phyloP scores from a whole-genome alignment of 2,888 invertebrate species.

The Dromius quadrimaculatus region DNA sequence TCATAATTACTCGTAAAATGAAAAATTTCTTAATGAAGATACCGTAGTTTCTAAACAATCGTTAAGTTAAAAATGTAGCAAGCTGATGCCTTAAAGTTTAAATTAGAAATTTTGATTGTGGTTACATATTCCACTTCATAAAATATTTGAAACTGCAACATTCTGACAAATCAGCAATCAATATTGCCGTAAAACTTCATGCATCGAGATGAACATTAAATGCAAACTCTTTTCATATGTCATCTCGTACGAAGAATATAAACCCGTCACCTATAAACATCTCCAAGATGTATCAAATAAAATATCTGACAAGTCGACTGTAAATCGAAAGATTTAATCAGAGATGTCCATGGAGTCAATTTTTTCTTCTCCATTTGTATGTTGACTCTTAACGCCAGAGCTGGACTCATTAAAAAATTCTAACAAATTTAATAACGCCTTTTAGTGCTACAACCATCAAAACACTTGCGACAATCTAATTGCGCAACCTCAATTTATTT shows the following conservation, averaged over 20 bases:
- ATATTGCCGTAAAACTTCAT: not conserved
- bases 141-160: constrained; percentile 5
- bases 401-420: too few species aligned
- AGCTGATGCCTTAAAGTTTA: too few species aligned
- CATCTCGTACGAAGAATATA: constrained; percentile 16
- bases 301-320: constrained; percentile 41
- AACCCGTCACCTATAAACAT: constrained; percentile 39
- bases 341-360: constrained; percentile 17
- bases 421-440: too few species aligned
- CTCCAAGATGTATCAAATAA: constrained; percentile 23
- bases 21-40: constrained; percentile 50
- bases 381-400: not conserved
- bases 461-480: too few species aligned
- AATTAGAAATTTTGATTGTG: too few species aligned
- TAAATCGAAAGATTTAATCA: constrained; percentile 49
- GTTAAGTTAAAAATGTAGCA: constrained; percentile 35
- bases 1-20: constrained; percentile 49
- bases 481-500: too few species aligned
- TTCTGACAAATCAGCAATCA: constrained; percentile 8
- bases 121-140: too few species aligned
- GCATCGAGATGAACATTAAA: not conserved
- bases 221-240: not conserved
- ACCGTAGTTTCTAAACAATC: constrained; percentile 23
- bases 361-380: constrained; percentile 11
- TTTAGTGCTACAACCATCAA: too few species aligned